A percentile compares a stretch with the other conserved stretches of the same genome.
Conservation (phyloP, 2,113 vertebrate species). For the Sorex araneus region DNA sequence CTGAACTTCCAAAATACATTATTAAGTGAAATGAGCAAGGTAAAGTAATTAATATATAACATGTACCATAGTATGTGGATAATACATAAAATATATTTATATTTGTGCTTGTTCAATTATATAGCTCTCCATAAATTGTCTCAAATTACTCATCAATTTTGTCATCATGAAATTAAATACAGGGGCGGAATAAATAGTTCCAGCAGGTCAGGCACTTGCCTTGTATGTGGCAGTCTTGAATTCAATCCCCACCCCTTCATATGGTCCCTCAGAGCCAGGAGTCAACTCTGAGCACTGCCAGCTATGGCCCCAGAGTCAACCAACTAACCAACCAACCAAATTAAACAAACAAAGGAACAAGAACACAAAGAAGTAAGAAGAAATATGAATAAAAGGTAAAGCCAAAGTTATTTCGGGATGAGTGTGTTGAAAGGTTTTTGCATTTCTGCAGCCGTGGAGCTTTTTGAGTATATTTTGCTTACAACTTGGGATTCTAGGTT, state of each 20-base stretch:
- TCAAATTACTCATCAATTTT: neutral
- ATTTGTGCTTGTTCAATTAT: neutral
- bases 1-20: neutral
- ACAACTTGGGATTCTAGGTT: neutral
- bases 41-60: no score
- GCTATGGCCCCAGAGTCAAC: neutral
- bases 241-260: no score
- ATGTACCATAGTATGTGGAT: neutral
- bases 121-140: neutral
- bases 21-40: neutral
- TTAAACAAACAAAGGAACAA: no score
- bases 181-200: no score
- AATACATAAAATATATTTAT: neutral
- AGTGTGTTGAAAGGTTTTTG: conserved; percentile 39
- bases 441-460: neutral
- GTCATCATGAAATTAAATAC: neutral
- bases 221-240: no score
- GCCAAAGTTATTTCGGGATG: conserved; percentile 2
- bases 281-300: no score
- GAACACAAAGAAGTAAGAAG: no score
- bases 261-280: no score
- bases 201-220: no score
- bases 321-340: neutral
- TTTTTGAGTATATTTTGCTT: conserved; percentile 26
- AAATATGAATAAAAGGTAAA: neutral